These are phyloP conservation scores for Hylaeus anthracinus DNA, from an alignment of 1,140 invertebrate species.

Conservation along the genomic window DNA sequence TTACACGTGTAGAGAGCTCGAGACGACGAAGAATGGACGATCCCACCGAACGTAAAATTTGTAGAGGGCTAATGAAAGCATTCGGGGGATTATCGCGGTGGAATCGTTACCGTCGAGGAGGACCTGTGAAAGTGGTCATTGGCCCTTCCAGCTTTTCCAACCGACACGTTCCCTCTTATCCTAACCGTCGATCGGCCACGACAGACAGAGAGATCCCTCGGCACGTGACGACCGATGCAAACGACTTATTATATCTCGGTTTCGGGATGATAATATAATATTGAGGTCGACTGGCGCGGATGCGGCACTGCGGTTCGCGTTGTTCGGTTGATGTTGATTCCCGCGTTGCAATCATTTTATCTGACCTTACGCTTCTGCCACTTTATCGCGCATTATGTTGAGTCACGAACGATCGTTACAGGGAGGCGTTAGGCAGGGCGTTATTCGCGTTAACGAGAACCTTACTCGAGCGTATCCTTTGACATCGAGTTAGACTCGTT, in stretches of 20 bases:
- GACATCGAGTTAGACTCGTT: too few relatives aligned
- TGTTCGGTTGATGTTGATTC: slow-evolving; percentile 7
- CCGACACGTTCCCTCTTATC: slow-evolving; percentile 54
- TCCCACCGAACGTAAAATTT: too few relatives aligned
- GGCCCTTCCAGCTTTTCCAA: slow-evolving; percentile 48
- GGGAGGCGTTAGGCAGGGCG: too few relatives aligned
- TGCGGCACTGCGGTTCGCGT: slow-evolving; percentile 11
- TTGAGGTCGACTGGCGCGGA: slow-evolving; percentile 56
- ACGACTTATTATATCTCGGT: slow-evolving; percentile 58
- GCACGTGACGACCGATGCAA: slow-evolving; percentile 64
- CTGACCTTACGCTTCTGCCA: not conserved
- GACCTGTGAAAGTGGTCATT: slow-evolving; percentile 47
- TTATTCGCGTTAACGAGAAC: not conserved
- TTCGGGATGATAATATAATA: slow-evolving; percentile 65
- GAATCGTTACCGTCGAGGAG: not conserved
- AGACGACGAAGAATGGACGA: too few relatives aligned
- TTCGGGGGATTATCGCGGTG: too few relatives aligned
- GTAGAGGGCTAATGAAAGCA: too few relatives aligned
- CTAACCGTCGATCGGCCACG: slow-evolving; percentile 41
- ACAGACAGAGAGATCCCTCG: slow-evolving; percentile 18
- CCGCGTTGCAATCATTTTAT: slow-evolving; percentile 1
- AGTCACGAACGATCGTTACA: not conserved
- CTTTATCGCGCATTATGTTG: not conserved
- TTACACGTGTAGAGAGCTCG: too few relatives aligned
- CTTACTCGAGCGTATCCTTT: not conserved